Percentiles rank a stretch among this genome's conserved stretches.
Conservation (phyloP, 2,113 vertebrate genomes). For the Emydura subglobosa region DNA sequence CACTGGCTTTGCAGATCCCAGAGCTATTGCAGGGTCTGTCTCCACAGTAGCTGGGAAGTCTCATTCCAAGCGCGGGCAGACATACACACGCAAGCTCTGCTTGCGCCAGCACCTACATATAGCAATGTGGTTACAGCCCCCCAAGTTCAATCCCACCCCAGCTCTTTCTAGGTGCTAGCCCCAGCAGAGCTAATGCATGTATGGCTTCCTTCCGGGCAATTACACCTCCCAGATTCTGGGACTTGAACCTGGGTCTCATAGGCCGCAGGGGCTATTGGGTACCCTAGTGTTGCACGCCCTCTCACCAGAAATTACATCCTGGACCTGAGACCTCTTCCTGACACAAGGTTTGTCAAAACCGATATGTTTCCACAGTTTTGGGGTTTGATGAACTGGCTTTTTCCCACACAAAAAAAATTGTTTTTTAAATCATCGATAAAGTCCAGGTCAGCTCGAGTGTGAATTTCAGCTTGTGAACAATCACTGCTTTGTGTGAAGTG, state of each 20-base stretch:
- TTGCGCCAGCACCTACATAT: too few species aligned
- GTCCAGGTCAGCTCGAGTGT: background rate
- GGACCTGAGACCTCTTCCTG: too few species aligned
- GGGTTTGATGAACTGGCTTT: background rate
- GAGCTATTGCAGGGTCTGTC: fast-evolving
- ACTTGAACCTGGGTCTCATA: background rate
- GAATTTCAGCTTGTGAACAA: background rate
- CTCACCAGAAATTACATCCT: background rate
- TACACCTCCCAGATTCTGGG: background rate
- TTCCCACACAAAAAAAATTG: background rate
- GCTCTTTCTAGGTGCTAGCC: background rate
- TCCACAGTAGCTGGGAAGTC: background rate
- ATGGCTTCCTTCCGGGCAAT: background rate
- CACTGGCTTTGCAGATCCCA: background rate
- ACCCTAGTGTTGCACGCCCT: background rate
- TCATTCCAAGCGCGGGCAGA: too few species aligned
- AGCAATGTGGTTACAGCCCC: too few species aligned
- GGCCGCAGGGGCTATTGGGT: background rate
- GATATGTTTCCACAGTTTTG: background rate
- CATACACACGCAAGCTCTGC: too few species aligned
- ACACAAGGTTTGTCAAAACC: background rate
- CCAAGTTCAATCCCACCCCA: background rate
- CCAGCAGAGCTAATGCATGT: background rate
- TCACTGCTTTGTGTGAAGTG: background rate
- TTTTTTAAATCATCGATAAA: background rate